Evolutionary conservation across 2,888 invertebrate genomes (phyloP).

Genomic region (Machimus rusticus): DNA sequence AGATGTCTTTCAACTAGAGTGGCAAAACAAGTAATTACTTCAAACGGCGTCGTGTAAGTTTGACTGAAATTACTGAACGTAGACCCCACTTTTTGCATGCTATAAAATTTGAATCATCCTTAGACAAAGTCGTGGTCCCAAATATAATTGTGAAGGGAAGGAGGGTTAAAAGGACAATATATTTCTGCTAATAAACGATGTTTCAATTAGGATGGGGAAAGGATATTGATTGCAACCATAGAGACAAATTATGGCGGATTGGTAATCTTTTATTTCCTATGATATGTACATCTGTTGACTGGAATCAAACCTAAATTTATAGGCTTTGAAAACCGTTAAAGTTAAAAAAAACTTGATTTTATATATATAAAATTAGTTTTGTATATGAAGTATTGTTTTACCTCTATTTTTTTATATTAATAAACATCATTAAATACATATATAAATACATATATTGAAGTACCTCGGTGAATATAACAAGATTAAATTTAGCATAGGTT

Average conservation of each 20-base stretch:
- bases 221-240: neutral
- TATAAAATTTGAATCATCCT: neutral
- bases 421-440: too few species aligned
- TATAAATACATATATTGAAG: too few species aligned
- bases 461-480: too few species aligned
- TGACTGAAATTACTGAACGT: neutral
- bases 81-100: conserved; percentile 5
- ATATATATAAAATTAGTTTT: too few species aligned
- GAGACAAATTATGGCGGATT: neutral
- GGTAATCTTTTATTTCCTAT: neutral
- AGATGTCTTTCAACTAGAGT: conserved; percentile 23
- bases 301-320: neutral
- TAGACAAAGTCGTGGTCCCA: neutral
- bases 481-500: too few species aligned
- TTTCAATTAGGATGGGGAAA: neutral
- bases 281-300: neutral
- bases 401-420: too few species aligned
- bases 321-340: too few species aligned
- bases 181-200: neutral
- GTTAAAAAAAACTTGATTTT: too few species aligned
- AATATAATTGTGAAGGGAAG: neutral
- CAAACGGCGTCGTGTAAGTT: neutral
- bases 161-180: neutral
- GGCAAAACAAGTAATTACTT: conserved; percentile 43
- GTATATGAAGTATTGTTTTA: too few species aligned